Evolutionary conservation across 2,113 vertebrate genomes (phyloP).

Genomic region (Natator depressus): DNA sequence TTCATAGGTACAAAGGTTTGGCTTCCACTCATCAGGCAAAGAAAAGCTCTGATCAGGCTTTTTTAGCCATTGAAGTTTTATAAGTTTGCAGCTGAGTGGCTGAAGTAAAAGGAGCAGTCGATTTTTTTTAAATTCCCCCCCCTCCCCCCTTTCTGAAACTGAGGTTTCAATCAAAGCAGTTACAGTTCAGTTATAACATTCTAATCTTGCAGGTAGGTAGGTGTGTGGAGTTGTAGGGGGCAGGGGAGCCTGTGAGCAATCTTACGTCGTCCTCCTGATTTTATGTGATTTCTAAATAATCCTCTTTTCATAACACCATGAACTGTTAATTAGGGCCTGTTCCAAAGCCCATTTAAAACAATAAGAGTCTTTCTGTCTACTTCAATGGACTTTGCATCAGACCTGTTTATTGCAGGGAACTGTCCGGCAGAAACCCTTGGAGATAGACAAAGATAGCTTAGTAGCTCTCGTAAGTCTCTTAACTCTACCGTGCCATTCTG

Average conservation of each 20-base stretch:
- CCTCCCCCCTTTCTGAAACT: not conserved
- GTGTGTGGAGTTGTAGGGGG: not conserved
- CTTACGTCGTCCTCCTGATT: not conserved
- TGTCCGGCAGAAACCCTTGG: not conserved
- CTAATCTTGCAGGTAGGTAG: not conserved
- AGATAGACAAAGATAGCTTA: not conserved
- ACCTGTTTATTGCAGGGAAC: not conserved
- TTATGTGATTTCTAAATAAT: not conserved
- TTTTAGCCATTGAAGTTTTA: conserved; percentile 52
- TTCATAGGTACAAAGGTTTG: conserved; percentile 36
- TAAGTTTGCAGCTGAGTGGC: conserved; percentile 21
- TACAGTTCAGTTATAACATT: conserved; percentile 26
- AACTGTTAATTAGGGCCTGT: accelerated
- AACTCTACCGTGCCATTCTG: not conserved
- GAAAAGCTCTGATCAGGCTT: conserved; percentile 43
- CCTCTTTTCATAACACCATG: not conserved
- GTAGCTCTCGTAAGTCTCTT: not conserved
- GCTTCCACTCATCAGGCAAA: conserved; percentile 13
- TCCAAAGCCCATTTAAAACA: not conserved
- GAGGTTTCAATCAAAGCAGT: conserved; percentile 21
- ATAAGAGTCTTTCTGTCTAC: not conserved
- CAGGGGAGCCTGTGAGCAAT: not conserved
- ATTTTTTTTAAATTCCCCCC: not conserved
- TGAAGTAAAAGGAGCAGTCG: not conserved
- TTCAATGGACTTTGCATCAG: not conserved